A percentile compares a stretch with the other conserved stretches of the same genome.
Evolutionary conservation across 1,140 invertebrate genomes (phyloP).

Genomic region (Zophobas morio): DNA sequence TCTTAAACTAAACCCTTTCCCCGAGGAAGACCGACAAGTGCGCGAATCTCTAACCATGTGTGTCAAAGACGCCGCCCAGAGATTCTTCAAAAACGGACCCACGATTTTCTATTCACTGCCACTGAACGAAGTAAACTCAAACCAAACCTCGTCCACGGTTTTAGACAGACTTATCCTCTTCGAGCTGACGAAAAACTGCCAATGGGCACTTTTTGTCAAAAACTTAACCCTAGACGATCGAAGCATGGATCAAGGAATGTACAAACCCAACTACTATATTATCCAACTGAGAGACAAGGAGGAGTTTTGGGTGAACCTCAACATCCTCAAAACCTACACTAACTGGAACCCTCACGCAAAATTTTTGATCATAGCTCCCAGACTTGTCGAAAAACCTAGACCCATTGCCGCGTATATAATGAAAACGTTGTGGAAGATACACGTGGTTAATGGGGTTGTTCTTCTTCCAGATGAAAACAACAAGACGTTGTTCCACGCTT

Average conservation of each 20-base stretch:
- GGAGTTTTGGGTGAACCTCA: constrained; percentile 29
- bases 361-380: constrained; percentile 51
- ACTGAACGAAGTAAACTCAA: not conserved
- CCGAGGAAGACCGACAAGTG: not conserved
- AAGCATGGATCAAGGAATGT: not conserved
- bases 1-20: not conserved
- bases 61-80: not conserved
- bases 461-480: constrained; percentile 14
- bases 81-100: constrained; percentile 17
- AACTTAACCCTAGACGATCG: not conserved
- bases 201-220: constrained; percentile 22
- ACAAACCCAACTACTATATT: constrained; percentile 41
- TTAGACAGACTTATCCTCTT: constrained; percentile 8
- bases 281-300: constrained; percentile 41
- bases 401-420: constrained; percentile 3
- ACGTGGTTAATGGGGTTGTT: constrained; percentile 45
- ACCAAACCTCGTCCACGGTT: not conserved
- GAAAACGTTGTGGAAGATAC: constrained; percentile 40
- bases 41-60: constrained; percentile 24
- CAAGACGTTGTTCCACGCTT: constrained; percentile 40
- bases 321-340: constrained; percentile 23
- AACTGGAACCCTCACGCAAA: constrained; percentile 56
- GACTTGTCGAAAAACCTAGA: constrained; percentile 6
- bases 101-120: constrained; percentile 24
- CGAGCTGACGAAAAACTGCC: not conserved